These are phyloP conservation scores for Zootoca vivipara DNA, from an alignment of 2,113 vertebrate species.

Conservation along the genomic window DNA sequence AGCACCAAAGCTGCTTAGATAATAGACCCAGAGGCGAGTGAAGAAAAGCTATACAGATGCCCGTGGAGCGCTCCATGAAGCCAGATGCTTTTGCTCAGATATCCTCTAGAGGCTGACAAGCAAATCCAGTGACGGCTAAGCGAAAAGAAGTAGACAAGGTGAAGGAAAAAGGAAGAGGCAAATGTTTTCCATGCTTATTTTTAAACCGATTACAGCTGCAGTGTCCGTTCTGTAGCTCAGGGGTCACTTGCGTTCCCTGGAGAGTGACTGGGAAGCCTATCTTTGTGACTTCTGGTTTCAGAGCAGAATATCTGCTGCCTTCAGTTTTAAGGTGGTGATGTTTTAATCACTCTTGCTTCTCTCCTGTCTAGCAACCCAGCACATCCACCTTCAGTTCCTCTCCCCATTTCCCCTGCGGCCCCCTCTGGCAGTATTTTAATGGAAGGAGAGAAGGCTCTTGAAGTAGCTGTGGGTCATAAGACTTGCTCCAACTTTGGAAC, in stretches of 20 bases:
- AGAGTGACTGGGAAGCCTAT: not conserved
- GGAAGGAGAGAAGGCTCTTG: not conserved
- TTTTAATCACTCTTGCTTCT: not conserved
- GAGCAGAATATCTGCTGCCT: not conserved
- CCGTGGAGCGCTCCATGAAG: slow-evolving; percentile 14
- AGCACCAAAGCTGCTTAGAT: slow-evolving; percentile 38
- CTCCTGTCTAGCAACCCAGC: not conserved
- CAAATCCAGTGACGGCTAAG: slow-evolving; percentile 14
- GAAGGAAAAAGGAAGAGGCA: not conserved
- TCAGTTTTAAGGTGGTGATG: not conserved
- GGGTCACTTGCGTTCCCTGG: not conserved
- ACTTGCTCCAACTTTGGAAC: not conserved
- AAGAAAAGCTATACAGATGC: slow-evolving; percentile 27
- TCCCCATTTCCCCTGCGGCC: not conserved
- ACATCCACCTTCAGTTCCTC: not conserved
- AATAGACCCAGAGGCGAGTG: slow-evolving; percentile 26
- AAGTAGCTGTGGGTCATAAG: not conserved
- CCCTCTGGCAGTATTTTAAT: not conserved
- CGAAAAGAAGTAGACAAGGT: slow-evolving; percentile 34
- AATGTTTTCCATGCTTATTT: slow-evolving; percentile 12
- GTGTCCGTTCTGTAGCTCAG: not conserved
- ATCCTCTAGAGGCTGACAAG: slow-evolving; percentile 16
- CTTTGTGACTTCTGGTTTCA: not conserved
- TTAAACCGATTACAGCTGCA: not conserved
- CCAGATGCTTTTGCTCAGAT: slow-evolving; percentile 19